These are phyloP conservation scores for Sitobion miscanthi DNA, from an alignment of 1,140 invertebrate species.

Conservation along the genomic window DNA sequence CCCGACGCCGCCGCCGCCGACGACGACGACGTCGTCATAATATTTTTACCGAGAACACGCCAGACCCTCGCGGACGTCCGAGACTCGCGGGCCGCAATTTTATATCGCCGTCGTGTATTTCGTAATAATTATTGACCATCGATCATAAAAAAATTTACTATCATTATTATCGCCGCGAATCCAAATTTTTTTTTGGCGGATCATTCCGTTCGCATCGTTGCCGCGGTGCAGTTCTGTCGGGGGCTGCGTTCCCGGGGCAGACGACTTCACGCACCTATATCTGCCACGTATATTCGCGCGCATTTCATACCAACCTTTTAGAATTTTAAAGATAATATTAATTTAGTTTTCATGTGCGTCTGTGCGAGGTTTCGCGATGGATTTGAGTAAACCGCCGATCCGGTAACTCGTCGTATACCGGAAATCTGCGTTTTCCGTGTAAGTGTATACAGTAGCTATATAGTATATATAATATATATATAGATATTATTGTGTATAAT, in stretches of 20 bases:
- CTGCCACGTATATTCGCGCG: neutral
- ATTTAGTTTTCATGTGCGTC: neutral
- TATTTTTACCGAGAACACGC: neutral
- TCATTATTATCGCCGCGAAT: neutral
- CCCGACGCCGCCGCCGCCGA: neutral
- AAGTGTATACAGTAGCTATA: neutral
- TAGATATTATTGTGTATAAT: neutral
- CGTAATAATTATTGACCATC: too few species aligned
- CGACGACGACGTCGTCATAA: neutral
- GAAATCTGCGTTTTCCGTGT: constrained; percentile 34
- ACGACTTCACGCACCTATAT: neutral
- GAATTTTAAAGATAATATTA: neutral
- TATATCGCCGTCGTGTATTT: neutral
- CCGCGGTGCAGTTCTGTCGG: neutral
- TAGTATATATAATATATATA: too few species aligned
- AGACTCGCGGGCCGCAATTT: neutral
- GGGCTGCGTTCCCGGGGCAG: too few species aligned
- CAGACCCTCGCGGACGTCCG: neutral
- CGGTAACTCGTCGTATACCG: constrained; percentile 35
- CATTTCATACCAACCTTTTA: too few species aligned
- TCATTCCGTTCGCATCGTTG: neutral
- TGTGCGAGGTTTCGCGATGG: neutral
- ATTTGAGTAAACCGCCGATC: constrained; percentile 15
- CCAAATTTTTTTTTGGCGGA: neutral
- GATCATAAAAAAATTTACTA: neutral